These are phyloP conservation scores for Tetraneura akinire DNA, from an alignment of 1,140 invertebrate species.

Conservation along the genomic window DNA sequence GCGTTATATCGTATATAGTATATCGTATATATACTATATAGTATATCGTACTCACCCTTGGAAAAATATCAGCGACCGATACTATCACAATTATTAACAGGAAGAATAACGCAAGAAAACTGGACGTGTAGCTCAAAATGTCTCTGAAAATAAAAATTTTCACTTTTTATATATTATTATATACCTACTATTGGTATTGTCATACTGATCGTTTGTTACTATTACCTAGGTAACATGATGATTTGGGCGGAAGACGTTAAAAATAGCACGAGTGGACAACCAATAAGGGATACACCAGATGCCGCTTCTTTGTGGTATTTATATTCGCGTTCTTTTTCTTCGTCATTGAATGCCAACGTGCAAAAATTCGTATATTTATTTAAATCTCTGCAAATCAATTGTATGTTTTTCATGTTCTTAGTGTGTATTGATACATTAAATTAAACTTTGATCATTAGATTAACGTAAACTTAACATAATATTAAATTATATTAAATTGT, in stretches of 20 bases:
- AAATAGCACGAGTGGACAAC: constrained; percentile 66
- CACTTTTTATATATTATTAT: too few relatives aligned
- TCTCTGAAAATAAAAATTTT: constrained; percentile 55
- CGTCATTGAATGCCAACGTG: constrained; percentile 69
- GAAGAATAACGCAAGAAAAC: constrained; percentile 60
- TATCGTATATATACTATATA: too few relatives aligned
- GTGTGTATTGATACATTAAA: too few relatives aligned
- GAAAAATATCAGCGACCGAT: constrained; percentile 63
- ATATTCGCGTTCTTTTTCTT: constrained; percentile 68
- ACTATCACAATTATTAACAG: constrained; percentile 60
- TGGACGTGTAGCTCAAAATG: constrained; percentile 60
- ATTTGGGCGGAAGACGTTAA: constrained; percentile 64
- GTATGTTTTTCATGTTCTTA: too few relatives aligned
- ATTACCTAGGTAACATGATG: constrained; percentile 64
- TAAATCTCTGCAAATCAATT: constrained; percentile 63
- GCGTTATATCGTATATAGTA: too few relatives aligned
- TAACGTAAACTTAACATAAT: too few relatives aligned
- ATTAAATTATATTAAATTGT: too few relatives aligned
- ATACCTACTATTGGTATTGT: too few relatives aligned
- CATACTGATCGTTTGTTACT: constrained; percentile 42
- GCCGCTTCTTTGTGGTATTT: constrained; percentile 67
- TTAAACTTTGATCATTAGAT: too few relatives aligned
- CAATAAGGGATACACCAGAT: constrained; percentile 67
- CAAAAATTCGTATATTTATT: constrained; percentile 69
- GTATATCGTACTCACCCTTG: constrained; percentile 58